Evolutionary conservation across 1,140 invertebrate species (phyloP).

Genomic region (Orchestia grillus): DNA sequence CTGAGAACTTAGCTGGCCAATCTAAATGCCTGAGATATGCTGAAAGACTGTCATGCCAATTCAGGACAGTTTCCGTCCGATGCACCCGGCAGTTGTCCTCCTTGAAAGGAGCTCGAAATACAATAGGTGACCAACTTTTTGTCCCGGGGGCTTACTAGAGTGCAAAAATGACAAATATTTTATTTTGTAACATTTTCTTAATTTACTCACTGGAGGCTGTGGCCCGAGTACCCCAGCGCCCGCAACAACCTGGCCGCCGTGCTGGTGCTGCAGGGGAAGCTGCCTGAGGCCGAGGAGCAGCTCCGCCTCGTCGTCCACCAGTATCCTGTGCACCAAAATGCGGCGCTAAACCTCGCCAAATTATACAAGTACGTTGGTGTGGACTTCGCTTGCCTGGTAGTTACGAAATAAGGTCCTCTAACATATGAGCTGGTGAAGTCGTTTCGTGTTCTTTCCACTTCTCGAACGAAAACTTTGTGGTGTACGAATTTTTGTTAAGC

Average conservation of each 20-base stretch:
- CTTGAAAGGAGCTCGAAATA: no score
- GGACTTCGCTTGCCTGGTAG: background rate
- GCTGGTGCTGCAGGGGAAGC: slow-evolving; percentile 71
- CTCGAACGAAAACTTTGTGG: background rate
- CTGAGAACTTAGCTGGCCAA: no score
- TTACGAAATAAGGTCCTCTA: background rate
- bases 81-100: no score
- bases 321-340: slow-evolving; percentile 83
- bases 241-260: slow-evolving; percentile 91
- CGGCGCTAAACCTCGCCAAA: slow-evolving; percentile 86
- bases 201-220: slow-evolving; percentile 77
- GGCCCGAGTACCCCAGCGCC: slow-evolving; percentile 88
- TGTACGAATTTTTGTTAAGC: no score
- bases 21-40: no score
- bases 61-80: no score
- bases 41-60: no score
- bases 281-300: slow-evolving; percentile 79
- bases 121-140: no score
- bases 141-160: no score
- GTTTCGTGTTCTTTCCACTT: background rate
- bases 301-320: slow-evolving; percentile 83
- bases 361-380: background rate
- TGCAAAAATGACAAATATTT: no score
- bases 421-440: background rate
- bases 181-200: background rate